Evolutionary conservation across 2,797 vertebrate genomes (phyloP).

Genomic region (Phataginus tetradactyla): DNA sequence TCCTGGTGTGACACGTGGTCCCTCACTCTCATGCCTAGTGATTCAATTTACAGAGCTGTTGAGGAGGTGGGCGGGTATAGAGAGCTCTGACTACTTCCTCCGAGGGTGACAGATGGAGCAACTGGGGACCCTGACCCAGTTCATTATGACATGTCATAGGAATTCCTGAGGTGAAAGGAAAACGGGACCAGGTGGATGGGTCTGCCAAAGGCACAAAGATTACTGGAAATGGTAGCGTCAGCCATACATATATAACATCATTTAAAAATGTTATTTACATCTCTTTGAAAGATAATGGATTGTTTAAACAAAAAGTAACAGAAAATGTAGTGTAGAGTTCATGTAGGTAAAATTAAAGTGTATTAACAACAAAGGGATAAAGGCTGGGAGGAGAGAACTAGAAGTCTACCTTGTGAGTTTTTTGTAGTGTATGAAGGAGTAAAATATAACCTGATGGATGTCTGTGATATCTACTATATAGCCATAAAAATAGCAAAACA

Average conservation of each 20-base stretch:
- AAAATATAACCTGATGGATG: background rate
- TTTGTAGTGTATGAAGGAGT: background rate
- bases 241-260: background rate
- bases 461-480: background rate
- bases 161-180: background rate
- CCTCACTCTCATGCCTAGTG: background rate
- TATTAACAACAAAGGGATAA: background rate
- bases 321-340: background rate
- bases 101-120: too few relatives aligned
- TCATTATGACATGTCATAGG: background rate
- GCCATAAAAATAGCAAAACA: background rate
- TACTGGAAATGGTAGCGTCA: background rate
- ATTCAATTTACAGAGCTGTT: background rate
- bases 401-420: background rate
- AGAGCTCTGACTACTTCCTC: too few relatives aligned
- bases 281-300: background rate
- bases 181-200: too few relatives aligned
- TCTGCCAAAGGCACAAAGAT: background rate
- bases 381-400: background rate
- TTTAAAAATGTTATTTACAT: background rate
- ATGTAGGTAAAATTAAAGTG: background rate
- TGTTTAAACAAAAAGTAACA: background rate
- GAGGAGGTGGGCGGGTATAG: background rate
- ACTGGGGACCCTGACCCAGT: background rate
- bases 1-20: background rate